phyloP scores from a whole-genome alignment of 2,888 invertebrate species.

The Troides oblongomaculatus region DNA sequence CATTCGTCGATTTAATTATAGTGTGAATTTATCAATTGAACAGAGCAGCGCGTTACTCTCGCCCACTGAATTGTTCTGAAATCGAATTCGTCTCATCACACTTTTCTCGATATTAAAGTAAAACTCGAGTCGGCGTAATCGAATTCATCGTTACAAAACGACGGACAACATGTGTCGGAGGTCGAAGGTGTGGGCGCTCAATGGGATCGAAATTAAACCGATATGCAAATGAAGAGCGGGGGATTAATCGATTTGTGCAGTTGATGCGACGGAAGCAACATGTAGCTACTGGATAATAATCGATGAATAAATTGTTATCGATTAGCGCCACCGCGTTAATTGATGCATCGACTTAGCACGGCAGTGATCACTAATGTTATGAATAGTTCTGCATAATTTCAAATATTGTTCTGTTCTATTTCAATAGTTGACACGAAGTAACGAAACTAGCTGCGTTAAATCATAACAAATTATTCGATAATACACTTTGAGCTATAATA shows the following conservation, averaged over 20 bases:
- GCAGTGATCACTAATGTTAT: no score
- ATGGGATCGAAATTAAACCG: conserved; percentile 74
- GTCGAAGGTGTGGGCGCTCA: conserved; percentile 72
- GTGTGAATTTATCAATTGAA: conserved; percentile 74
- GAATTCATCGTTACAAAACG: conserved; percentile 71
- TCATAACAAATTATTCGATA: no score
- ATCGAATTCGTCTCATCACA: conserved; percentile 41
- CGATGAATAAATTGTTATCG: conserved; percentile 72
- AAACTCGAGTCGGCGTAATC: conserved; percentile 66
- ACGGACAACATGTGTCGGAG: conserved; percentile 61
- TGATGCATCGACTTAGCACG: conserved; percentile 50
- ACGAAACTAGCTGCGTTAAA: no score
- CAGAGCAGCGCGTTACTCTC: conserved; percentile 46
- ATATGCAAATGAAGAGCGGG: conserved; percentile 70
- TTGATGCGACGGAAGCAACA: conserved; percentile 66
- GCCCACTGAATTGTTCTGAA: conserved; percentile 56
- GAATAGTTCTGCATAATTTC: no score
- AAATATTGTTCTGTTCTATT: no score
- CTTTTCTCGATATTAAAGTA: conserved; percentile 59
- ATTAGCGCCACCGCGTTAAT: conserved; percentile 65
- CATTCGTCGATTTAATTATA: conserved; percentile 70
- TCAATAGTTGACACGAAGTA: no score
- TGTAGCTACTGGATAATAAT: conserved; percentile 68
- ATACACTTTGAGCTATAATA: no score
- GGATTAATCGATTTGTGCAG: conserved; percentile 71